Evolutionary conservation across 2,888 invertebrate genomes (phyloP).

Genomic region (Mesopsocus fuscifrons): DNA sequence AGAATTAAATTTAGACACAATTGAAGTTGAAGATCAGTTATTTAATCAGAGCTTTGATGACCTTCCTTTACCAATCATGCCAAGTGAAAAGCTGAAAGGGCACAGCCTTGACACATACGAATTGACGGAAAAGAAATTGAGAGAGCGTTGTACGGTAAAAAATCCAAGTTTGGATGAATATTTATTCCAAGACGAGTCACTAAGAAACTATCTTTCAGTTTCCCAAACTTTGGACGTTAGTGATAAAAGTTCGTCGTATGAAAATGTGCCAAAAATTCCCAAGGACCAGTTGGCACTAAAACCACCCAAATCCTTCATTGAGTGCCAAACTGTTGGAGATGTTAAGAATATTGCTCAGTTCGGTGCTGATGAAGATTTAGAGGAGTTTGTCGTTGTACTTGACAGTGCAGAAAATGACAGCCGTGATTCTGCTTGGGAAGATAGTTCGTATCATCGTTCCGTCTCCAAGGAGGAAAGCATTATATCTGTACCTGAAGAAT

Average conservation of each 20-base stretch:
- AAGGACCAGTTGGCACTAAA: neutral
- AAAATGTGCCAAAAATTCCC: conserved; percentile 21
- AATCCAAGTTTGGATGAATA: conserved; percentile 9
- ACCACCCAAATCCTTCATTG: neutral
- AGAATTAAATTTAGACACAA: conserved; percentile 7
- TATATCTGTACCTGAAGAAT: conserved; percentile 6
- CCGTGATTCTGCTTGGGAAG: neutral
- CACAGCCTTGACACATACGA: conserved; percentile 8
- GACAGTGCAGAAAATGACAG: neutral
- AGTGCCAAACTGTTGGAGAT: conserved; percentile 1
- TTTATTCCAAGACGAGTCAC: neutral
- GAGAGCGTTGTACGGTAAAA: conserved; percentile 5
- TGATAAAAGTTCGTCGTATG: conserved; percentile 32
- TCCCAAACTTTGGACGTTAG: conserved; percentile 27
- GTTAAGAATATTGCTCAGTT: neutral
- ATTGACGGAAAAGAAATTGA: conserved; percentile 3
- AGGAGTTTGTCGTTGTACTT: conserved; percentile 5
- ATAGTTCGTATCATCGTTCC: neutral
- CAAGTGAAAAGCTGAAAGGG: conserved; percentile 5
- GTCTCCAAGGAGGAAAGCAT: conserved; percentile 8
- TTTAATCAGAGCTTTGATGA: conserved; percentile 5
- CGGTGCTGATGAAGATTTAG: conserved; percentile 1
- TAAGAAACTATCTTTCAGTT: neutral
- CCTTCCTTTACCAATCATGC: conserved; percentile 6
- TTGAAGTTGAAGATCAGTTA: neutral